Evolutionary conservation across 1,140 invertebrate genomes (phyloP).

Genomic region (Psilanteris sp.): DNA sequence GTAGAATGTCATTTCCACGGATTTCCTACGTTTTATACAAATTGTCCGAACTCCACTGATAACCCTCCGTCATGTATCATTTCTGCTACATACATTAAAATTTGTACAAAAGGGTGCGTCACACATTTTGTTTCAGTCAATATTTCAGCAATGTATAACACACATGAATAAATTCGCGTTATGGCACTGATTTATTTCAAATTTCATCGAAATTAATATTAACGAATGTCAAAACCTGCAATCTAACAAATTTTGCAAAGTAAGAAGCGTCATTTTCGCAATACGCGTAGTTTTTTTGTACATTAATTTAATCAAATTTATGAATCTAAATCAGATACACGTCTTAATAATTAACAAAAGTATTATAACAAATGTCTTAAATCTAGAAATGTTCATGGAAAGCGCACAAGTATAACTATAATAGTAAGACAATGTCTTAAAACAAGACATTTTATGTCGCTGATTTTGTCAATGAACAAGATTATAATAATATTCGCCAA

Average conservation of each 20-base stretch:
- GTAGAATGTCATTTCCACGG: slow-evolving; percentile 41
- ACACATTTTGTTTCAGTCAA: slow-evolving; percentile 54
- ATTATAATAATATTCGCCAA: too few species aligned
- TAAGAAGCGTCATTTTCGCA: too few species aligned
- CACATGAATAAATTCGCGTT: slow-evolving; percentile 47
- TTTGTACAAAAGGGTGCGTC: slow-evolving; percentile 60
- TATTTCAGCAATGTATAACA: slow-evolving; percentile 48
- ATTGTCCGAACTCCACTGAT: slow-evolving; percentile 54
- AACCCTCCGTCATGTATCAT: slow-evolving; percentile 56
- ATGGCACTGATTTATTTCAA: slow-evolving; percentile 41
- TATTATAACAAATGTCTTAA: too few species aligned
- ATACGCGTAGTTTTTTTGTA: too few species aligned
- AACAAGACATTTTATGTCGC: too few species aligned
- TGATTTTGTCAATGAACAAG: too few species aligned
- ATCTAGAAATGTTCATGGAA: too few species aligned
- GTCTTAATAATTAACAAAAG: too few species aligned
- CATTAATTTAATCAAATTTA: too few species aligned
- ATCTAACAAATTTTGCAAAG: neutral
- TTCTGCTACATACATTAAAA: slow-evolving; percentile 65
- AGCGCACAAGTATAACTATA: too few species aligned
- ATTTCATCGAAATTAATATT: slow-evolving; percentile 46
- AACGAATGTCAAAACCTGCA: slow-evolving; percentile 30
- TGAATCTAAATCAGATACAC: too few species aligned
- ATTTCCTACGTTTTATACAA: slow-evolving; percentile 53
- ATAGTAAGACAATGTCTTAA: too few species aligned